phyloP scores from a whole-genome alignment of 2,797 vertebrate species.

The Loris lydekkerianus region DNA sequence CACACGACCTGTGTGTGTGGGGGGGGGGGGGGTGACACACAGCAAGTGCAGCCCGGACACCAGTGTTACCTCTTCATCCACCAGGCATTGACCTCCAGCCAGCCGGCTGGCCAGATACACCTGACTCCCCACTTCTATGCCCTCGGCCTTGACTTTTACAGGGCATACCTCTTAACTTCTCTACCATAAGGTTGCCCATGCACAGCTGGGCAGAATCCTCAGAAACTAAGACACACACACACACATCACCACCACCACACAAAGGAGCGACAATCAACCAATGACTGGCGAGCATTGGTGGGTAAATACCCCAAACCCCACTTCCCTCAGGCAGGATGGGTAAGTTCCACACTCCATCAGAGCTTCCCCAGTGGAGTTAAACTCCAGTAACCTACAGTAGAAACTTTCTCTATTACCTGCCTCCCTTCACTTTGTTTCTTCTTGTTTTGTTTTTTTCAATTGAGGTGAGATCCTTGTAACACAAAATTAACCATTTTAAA shows the following conservation, averaged over 20 bases:
- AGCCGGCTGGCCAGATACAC: not conserved
- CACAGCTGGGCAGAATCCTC: not conserved
- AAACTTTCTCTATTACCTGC: not conserved
- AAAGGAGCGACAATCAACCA: not conserved
- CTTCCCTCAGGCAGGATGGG: fast-evolving
- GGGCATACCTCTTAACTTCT: not conserved
- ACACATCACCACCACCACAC: fast-evolving
- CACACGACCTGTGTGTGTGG: not conserved
- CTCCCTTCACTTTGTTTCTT: not conserved
- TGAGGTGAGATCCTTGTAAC: not conserved
- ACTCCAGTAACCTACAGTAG: not conserved
- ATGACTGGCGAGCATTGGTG: no score
- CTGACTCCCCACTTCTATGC: no score
- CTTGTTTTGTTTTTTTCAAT: not conserved
- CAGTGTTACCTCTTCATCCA: not conserved
- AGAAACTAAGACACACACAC: not conserved
- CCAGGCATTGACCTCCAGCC: not conserved
- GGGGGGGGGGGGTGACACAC: not conserved
- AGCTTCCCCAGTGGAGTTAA: not conserved
- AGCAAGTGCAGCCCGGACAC: not conserved
- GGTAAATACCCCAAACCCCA: not conserved
- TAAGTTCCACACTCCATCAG: not conserved
- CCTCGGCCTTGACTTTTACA: not conserved
- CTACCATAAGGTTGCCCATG: fast-evolving
- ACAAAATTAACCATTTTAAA: conserved; percentile 3